Conservation (phyloP, 2,113 vertebrate species). For the Dendrocopos noguchii region DNA sequence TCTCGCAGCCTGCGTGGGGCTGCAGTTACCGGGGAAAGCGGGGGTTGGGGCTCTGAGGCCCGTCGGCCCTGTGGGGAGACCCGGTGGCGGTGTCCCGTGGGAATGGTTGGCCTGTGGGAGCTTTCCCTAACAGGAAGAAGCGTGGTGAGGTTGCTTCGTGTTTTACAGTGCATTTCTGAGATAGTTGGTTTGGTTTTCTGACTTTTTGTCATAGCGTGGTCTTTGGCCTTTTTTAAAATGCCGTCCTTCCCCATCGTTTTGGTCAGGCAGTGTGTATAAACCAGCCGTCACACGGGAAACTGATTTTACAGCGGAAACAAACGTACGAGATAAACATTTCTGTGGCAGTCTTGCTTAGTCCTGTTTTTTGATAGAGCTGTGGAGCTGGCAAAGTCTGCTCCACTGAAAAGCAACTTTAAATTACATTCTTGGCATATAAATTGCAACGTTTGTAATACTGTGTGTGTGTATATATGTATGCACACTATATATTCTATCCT, state of each 20-base stretch:
- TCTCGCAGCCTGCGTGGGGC: accelerated
- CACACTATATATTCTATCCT: too few species aligned
- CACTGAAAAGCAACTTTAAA: neutral
- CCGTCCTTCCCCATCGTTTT: accelerated
- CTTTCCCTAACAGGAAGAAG: neutral
- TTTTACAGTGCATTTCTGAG: accelerated
- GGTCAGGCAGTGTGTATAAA: neutral
- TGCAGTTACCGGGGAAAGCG: neutral
- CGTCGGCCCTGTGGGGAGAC: neutral
- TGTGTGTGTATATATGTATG: neutral
- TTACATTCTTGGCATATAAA: neutral
- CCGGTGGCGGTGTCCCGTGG: neutral
- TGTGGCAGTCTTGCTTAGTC: accelerated
- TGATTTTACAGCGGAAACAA: neutral
- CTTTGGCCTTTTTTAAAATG: neutral
- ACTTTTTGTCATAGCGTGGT: too few species aligned
- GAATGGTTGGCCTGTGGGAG: neutral
- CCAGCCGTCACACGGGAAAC: accelerated
- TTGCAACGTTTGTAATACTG: neutral
- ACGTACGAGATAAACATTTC: neutral
- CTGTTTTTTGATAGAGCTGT: neutral
- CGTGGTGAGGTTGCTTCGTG: accelerated
- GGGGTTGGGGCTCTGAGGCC: neutral
- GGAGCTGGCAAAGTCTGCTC: neutral
- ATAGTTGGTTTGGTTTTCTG: accelerated